phyloP scores from a whole-genome alignment of 2,113 vertebrate genomes.

The Ploceus nigricollis region DNA sequence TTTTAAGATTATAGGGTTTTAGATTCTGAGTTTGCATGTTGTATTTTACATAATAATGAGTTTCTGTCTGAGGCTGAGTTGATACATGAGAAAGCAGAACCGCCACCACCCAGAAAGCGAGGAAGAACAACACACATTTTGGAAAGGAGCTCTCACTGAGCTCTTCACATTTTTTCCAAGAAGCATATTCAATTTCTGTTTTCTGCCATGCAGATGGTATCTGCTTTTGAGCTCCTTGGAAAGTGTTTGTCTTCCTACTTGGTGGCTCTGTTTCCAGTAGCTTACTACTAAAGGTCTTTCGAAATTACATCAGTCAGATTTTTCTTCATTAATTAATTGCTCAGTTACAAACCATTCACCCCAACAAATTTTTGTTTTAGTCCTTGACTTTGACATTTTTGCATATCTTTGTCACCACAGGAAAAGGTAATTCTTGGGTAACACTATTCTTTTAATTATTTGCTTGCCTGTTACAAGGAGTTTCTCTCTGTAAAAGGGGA shows the following conservation, averaged over 20 bases:
- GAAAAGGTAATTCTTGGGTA: background rate
- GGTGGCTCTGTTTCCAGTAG: background rate
- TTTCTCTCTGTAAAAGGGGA: background rate
- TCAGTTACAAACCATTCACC: background rate
- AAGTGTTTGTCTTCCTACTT: background rate
- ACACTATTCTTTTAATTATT: background rate
- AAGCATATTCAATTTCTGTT: background rate
- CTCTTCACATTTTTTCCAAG: background rate
- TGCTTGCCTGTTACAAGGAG: background rate
- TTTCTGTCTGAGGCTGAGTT: conserved; percentile 50
- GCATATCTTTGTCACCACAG: background rate
- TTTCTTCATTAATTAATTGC: background rate
- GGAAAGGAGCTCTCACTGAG: background rate
- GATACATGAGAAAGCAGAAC: conserved; percentile 58
- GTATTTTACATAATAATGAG: conserved; percentile 71
- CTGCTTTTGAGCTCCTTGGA: background rate
- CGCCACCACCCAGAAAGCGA: conserved; percentile 24
- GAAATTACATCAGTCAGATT: background rate
- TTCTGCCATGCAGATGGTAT: background rate
- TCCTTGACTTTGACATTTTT: background rate
- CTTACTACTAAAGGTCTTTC: background rate
- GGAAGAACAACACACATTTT: conserved; percentile 12
- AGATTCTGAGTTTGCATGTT: conserved; percentile 68
- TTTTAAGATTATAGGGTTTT: conserved; percentile 76
- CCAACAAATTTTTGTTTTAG: background rate